These are phyloP conservation scores for Amphiprion percula DNA, from an alignment of 2,113 vertebrate genomes.

Conservation along the genomic window DNA sequence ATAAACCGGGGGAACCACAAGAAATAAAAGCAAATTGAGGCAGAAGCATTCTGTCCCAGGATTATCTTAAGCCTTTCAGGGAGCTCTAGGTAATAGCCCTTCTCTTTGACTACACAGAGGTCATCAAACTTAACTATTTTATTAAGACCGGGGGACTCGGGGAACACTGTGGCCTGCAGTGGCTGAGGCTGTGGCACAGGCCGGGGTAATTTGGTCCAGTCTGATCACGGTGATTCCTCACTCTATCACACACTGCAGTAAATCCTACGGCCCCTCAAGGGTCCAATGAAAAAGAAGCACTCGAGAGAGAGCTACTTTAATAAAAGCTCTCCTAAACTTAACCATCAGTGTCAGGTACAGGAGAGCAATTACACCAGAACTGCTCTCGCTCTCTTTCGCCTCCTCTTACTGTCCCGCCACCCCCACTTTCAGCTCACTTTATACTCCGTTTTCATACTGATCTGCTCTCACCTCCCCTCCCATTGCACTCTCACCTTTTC, in stretches of 20 bases:
- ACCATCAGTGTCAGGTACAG: conserved; percentile 75
- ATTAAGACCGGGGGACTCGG: conserved; percentile 74
- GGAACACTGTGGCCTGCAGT: conserved; percentile 54
- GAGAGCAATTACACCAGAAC: conserved; percentile 76
- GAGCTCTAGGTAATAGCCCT: conserved; percentile 54
- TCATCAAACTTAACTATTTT: conserved; percentile 76
- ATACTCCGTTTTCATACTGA: conserved; percentile 51
- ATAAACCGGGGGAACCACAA: conserved; percentile 13
- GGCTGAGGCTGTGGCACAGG: conserved; percentile 50
- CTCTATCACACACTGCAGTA: conserved; percentile 74
- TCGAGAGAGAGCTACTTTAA: conserved; percentile 73
- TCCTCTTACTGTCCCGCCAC: conserved; percentile 26
- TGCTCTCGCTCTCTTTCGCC: conserved; percentile 45
- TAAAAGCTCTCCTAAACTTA: conserved; percentile 82
- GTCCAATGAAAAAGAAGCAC: conserved; percentile 68
- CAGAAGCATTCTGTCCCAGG: conserved; percentile 40
- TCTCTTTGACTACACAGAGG: conserved; percentile 63
- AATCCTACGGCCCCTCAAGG: conserved; percentile 70
- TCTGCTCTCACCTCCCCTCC: conserved; percentile 48
- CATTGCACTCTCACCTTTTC: conserved; percentile 49
- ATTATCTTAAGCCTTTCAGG: conserved; percentile 48
- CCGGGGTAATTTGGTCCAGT: conserved; percentile 67
- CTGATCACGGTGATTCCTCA: conserved; percentile 65
- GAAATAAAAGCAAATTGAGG: conserved; percentile 38
- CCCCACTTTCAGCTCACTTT: conserved; percentile 27